Conservation (phyloP, 2,888 invertebrate species). For the Salticus scenicus region DNA sequence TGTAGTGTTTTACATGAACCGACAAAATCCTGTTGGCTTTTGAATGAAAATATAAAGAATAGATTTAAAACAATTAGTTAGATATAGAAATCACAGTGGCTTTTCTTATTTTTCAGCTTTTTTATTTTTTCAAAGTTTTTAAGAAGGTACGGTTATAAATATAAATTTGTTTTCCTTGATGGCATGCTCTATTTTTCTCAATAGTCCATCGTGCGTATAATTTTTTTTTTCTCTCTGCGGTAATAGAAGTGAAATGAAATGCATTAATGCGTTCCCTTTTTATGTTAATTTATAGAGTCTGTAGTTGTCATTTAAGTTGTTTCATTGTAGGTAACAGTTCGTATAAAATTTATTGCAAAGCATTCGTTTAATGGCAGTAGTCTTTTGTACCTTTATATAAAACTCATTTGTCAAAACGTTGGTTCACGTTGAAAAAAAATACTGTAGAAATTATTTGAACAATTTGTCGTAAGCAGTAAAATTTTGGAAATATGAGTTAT, state of each 20-base stretch:
- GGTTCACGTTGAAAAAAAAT: too few species aligned
- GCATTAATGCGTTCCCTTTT: background rate
- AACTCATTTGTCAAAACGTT: too few species aligned
- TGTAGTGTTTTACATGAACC: too few species aligned
- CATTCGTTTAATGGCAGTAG: too few species aligned
- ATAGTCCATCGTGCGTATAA: background rate
- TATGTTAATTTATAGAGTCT: too few species aligned
- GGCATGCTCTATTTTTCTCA: constrained; percentile 6
- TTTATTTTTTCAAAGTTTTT: background rate
- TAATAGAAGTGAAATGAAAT: background rate
- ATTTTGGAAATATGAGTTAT: too few species aligned
- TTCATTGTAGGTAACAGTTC: too few species aligned
- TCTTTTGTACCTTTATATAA: too few species aligned
- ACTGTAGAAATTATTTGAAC: too few species aligned
- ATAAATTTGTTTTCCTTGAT: background rate
- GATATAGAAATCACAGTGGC: background rate
- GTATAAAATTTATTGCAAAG: too few species aligned
- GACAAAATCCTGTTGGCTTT: background rate
- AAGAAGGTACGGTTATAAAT: constrained; percentile 16
- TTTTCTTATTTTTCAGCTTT: background rate
- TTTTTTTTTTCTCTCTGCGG: background rate
- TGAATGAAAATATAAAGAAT: background rate
- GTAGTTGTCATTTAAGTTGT: too few species aligned
- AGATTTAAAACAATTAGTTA: background rate
- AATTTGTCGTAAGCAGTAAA: too few species aligned